Evolutionary conservation across 2,797 vertebrate species (phyloP).

Genomic region (Borostomias antarcticus): DNA sequence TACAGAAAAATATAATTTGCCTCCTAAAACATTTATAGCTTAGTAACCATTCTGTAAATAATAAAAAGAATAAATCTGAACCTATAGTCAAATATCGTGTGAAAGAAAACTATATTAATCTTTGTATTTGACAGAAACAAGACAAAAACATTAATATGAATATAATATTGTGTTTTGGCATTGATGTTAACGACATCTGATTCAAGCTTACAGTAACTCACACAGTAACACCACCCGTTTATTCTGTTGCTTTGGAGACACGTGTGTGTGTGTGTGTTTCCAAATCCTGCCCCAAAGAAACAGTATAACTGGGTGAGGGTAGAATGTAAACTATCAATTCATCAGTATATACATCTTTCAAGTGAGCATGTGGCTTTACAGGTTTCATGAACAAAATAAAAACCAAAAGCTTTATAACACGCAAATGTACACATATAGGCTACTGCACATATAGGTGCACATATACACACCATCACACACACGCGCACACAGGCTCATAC

Average conservation of each 20-base stretch:
- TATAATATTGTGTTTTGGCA: constrained; percentile 44
- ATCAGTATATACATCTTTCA: constrained; percentile 60
- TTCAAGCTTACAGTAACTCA: constrained; percentile 22
- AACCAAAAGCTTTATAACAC: neutral
- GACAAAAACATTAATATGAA: constrained; percentile 31
- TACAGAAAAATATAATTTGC: constrained; percentile 45
- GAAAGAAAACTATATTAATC: constrained; percentile 20
- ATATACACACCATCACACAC: constrained; percentile 6
- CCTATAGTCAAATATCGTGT: constrained; percentile 20
- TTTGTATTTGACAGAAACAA: constrained; percentile 28
- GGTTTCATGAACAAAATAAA: constrained; percentile 22
- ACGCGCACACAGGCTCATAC: neutral
- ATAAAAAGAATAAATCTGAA: constrained; percentile 32
- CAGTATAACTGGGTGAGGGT: constrained; percentile 4
- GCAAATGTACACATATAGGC: neutral
- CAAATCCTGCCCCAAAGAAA: neutral
- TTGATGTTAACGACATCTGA: constrained; percentile 27
- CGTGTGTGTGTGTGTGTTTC: neutral
- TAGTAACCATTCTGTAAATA: constrained; percentile 26
- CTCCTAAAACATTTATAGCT: constrained; percentile 22
- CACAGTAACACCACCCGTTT: constrained; percentile 15
- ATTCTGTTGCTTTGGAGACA: constrained; percentile 3
- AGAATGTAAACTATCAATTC: constrained; percentile 53
- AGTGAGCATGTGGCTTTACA: constrained; percentile 53
- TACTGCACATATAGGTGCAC: neutral